These are phyloP conservation scores for Tolypeutes matacus DNA, from an alignment of 2,797 vertebrate species.

Conservation along the genomic window DNA sequence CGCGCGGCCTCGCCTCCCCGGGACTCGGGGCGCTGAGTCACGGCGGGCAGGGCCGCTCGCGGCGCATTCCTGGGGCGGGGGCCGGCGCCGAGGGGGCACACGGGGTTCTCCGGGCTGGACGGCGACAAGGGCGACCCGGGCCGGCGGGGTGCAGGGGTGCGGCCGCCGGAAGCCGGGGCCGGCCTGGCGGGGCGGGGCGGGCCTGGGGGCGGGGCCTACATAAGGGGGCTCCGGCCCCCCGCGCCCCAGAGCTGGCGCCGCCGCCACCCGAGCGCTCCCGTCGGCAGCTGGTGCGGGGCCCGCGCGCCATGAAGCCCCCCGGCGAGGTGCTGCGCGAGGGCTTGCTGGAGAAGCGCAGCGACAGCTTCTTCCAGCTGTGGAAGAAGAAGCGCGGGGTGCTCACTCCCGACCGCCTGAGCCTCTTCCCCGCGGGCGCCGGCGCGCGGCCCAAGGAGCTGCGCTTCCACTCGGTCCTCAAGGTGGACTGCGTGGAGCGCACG, in stretches of 20 bases:
- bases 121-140: not conserved
- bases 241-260: not conserved
- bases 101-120: not conserved
- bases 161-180: not conserved
- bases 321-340: constrained; percentile 95
- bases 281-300: too few species aligned
- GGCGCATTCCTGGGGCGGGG: constrained; percentile 35
- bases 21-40: constrained; percentile 58
- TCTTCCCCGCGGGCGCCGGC: constrained; percentile 92
- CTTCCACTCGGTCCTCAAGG: constrained; percentile 95
- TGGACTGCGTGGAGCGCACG: constrained; percentile 98
- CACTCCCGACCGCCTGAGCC: constrained; percentile 94
- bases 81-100: not conserved
- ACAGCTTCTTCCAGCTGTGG: constrained; percentile 97
- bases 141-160: not conserved
- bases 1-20: too few species aligned
- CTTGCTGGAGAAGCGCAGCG: constrained; percentile 98
- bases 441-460: constrained; percentile 94
- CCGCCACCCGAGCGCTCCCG: rapidly evolving
- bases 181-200: not conserved
- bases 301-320: constrained; percentile 88
- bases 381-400: constrained; percentile 97
- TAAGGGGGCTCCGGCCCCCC: not conserved
- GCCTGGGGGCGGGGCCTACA: not conserved
- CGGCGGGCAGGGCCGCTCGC: constrained; percentile 11